These are phyloP conservation scores for Orthosia incerta DNA, from an alignment of 2,888 invertebrate species.

Conservation along the genomic window DNA sequence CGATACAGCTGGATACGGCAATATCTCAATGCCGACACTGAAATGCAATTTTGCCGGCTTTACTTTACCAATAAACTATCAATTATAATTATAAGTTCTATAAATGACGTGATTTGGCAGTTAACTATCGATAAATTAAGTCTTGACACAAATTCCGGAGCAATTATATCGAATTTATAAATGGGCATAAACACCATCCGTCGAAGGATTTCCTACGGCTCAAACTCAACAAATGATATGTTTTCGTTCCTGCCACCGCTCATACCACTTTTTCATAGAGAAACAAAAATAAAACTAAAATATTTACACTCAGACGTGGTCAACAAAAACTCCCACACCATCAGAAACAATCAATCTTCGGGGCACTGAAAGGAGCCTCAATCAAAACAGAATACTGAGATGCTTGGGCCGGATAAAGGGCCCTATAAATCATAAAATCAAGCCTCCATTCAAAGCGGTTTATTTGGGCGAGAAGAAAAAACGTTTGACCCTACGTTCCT, in stretches of 20 bases:
- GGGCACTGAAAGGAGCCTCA: slow-evolving; percentile 87
- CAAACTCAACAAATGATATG: slow-evolving; percentile 52
- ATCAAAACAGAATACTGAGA: slow-evolving; percentile 90
- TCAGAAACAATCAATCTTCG: slow-evolving; percentile 90
- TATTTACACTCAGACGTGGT: slow-evolving; percentile 85
- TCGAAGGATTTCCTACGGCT: slow-evolving; percentile 16
- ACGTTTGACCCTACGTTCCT: slow-evolving; percentile 82
- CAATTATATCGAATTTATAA: slow-evolving; percentile 49
- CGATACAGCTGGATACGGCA: slow-evolving; percentile 71
- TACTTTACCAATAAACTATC: slow-evolving; percentile 65
- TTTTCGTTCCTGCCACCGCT: slow-evolving; percentile 64
- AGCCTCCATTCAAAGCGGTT: slow-evolving; percentile 87
- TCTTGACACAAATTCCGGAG: slow-evolving; percentile 54
- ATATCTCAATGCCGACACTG: slow-evolving; percentile 73
- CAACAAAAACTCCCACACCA: slow-evolving; percentile 88
- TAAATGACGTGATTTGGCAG: slow-evolving; percentile 61
- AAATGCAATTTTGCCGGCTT: slow-evolving; percentile 61
- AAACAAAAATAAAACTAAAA: slow-evolving; percentile 81
- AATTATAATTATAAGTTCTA: slow-evolving; percentile 65
- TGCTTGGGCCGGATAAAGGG: slow-evolving; percentile 87
- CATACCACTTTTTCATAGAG: slow-evolving; percentile 67
- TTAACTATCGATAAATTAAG: slow-evolving; percentile 58
- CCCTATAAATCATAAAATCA: slow-evolving; percentile 91
- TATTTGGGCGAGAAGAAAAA: slow-evolving; percentile 85
- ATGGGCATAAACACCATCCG: slow-evolving; percentile 37